Percentiles rank a stretch among this genome's conserved stretches.
Evolutionary conservation across 1,140 invertebrate genomes (phyloP).

Genomic region (Thaumetopoea pityocampa): DNA sequence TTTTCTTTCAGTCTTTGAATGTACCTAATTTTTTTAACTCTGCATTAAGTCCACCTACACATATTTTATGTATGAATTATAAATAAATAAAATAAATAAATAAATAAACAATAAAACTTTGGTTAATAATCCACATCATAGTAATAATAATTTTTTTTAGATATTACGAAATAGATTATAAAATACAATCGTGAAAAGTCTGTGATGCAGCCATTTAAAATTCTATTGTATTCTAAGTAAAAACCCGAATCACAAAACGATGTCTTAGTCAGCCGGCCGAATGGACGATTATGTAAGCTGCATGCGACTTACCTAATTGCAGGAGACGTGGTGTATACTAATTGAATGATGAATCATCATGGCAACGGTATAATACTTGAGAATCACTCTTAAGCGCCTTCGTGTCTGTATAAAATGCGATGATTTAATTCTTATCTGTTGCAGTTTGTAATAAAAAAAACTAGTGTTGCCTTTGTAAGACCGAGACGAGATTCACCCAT

Average conservation of each 20-base stretch:
- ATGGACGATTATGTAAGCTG: slow-evolving; percentile 42
- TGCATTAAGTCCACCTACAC: no score
- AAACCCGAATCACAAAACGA: slow-evolving; percentile 17
- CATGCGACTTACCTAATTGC: slow-evolving; percentile 48
- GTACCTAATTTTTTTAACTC: no score
- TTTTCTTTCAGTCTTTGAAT: no score
- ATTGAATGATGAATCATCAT: slow-evolving; percentile 25
- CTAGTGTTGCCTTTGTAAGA: no score
- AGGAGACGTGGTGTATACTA: slow-evolving; percentile 32
- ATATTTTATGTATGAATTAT: no score
- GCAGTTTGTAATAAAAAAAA: no score
- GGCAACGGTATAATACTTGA: slow-evolving; percentile 16
- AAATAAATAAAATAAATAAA: background rate
- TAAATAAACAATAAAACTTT: background rate
- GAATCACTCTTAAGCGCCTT: slow-evolving; percentile 16
- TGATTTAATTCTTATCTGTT: slow-evolving; percentile 10
- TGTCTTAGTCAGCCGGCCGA: slow-evolving; percentile 28
- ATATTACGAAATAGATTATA: slow-evolving; percentile 9
- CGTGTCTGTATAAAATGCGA: slow-evolving; percentile 19
- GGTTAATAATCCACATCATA: background rate
- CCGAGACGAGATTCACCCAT: no score
- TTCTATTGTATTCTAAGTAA: slow-evolving; percentile 12
- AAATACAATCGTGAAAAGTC: slow-evolving; percentile 9
- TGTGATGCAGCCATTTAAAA: slow-evolving; percentile 10
- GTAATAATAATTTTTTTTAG: slow-evolving; percentile 10